Evolutionary conservation across 1,140 invertebrate species (phyloP), one percentile per base, ranked within the genome.

Genomic region (Bursaphelenchus mucronatus): DNA sequence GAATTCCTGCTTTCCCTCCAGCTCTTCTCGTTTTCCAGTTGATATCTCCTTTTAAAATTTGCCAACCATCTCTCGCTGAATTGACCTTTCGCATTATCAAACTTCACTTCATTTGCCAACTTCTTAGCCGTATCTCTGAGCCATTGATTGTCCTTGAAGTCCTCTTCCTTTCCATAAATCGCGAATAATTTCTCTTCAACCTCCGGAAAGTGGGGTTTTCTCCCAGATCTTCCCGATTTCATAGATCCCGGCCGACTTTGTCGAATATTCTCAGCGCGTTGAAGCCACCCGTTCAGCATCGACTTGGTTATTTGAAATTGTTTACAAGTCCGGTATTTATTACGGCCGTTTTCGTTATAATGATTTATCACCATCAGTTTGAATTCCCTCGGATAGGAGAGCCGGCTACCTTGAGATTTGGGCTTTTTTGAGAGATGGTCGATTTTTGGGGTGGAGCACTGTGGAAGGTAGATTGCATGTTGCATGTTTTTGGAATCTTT

Each of bases 241-340:
- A 75, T 43, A 0, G 74, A 75, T 3, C 74, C 74, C 13, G 74
- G 74, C 15, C 75, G 61, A 7, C 66, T 70, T 44, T 66, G 43
- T 11, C 52, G 30, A 43, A 75, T 75, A 41, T 74, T 69, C 43
- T 75, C 74, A 8, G 71, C 66, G 44, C 76, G 76, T 15, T 44
- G 21, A 13, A 75, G 57, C 73, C 73, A 75, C 46, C 73, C 73
- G 54, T 76, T 76, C 13, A 73, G 41, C 39, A 56, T 52, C 11
- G 64, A 67, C 54, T 68, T 67, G 17, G 54, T 67, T 15, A 67
- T 58, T 30, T 67, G 50, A 44, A 67, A 68, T 49, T 69, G 45
- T 55, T 76, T 72, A 43, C 63, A 71, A 15, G 73, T 75, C 51
- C 71, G 61, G 57, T 77, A 75, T 52, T 75, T 75, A 50, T 75